Evolutionary conservation across 2,113 vertebrate genomes (phyloP).

Genomic region (Mungos mungo): DNA sequence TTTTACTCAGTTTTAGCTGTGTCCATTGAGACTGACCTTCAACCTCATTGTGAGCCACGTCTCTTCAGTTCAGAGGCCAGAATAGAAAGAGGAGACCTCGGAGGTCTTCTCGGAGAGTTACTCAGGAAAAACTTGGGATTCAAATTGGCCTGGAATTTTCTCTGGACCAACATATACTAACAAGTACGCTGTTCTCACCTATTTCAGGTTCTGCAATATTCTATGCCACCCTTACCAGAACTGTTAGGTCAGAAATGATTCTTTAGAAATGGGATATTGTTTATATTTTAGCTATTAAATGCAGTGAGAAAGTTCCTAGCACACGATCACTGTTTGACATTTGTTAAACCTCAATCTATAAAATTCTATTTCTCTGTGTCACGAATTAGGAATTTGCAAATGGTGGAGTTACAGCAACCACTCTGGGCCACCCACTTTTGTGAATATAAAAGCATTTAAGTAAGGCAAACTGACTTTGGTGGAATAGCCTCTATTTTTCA

Average conservation of each 20-base stretch:
- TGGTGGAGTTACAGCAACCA: slow-evolving; percentile 5
- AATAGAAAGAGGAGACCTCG: neutral
- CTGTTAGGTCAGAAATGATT: slow-evolving; percentile 29
- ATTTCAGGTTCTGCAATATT: neutral
- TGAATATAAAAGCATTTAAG: slow-evolving; percentile 69
- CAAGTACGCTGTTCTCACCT: neutral
- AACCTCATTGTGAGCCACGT: neutral
- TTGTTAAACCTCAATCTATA: slow-evolving; percentile 35
- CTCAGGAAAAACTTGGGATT: neutral
- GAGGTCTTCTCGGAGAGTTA: neutral
- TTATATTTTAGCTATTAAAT: slow-evolving; percentile 53
- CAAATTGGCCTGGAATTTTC: neutral
- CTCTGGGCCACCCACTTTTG: slow-evolving; percentile 64
- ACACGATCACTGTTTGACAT: slow-evolving; percentile 33
- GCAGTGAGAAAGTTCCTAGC: neutral
- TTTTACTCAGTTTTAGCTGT: neutral
- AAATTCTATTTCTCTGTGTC: slow-evolving; percentile 47
- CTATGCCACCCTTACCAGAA: neutral
- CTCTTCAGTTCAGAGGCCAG: neutral
- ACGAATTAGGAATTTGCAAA: slow-evolving; percentile 55
- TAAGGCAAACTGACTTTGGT: slow-evolving; percentile 61
- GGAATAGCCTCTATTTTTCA: slow-evolving; percentile 72
- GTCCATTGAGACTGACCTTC: neutral
- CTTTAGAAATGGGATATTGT: slow-evolving; percentile 34
- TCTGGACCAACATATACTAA: neutral